Evolutionary conservation across 2,113 vertebrate genomes (phyloP), one percentile per base, ranked within the genome.

Genomic region (Motacilla tschutschensis): DNA sequence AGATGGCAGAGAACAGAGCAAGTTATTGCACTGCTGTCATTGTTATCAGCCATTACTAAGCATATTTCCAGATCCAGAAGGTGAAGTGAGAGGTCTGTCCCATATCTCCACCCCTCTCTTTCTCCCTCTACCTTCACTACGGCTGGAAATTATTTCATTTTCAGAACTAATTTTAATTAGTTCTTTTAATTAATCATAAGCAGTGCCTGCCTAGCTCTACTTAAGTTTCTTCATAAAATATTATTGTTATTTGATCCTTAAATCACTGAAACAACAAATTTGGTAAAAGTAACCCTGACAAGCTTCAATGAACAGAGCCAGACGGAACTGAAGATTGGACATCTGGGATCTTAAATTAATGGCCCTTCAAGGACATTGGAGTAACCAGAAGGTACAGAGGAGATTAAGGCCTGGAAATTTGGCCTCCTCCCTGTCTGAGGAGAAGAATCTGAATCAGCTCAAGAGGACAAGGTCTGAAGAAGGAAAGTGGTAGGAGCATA

Each of bases 251-350:
- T 48, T 48, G 25, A 21, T 41, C 35, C 48, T 48, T 57, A 73
- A 41, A 57, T 5, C 29, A 48, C 31, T 0, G 0, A 25, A 48
- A 41, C 31, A 9, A 25, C 35, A 26, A 35, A 11, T 73, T 57
- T 64, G 43, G 25, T 73, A 35, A 41, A 73, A 65, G 20, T 48
- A 57, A 41, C 13, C 25, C 13, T 31, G 16, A 48, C 13, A 64
- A 33, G 4, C 31, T 48, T 55, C 25, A 29, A 41, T 41, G n/a
- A 73, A 47, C 19, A 14, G 40, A 46, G 28, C 6, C n/a, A 55
- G 43, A 29, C 0, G 0, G 17, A 48, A 29, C 0, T 57, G 58
- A 47, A 55, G 43, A 55, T 25, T 48, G 20, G 43, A 40, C 41
- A 57, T 41, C 6, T 48, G 25, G 25, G 50, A 21, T 65, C 25